Evolutionary conservation across 2,797 vertebrate species (phyloP).

Genomic region (Harpagifer antarcticus): DNA sequence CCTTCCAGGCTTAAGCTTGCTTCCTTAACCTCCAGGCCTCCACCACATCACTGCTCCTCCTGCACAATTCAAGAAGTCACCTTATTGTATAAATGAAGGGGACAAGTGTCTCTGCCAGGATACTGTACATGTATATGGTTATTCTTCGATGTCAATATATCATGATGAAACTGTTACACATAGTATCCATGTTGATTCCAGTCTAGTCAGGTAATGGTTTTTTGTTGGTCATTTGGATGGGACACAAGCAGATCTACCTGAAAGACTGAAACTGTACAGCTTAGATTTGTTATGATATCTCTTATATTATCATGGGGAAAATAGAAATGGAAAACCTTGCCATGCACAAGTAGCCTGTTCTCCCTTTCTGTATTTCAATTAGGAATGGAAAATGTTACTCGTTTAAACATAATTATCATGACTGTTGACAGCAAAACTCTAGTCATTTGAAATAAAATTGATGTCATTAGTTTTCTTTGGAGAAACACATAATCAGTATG

Average conservation of each 20-base stretch:
- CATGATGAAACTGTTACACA: conserved; percentile 16
- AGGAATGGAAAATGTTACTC: conserved; percentile 50
- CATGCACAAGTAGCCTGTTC: not conserved
- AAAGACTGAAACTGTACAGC: not conserved
- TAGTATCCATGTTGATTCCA: conserved; percentile 15
- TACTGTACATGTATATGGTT: conserved; percentile 12
- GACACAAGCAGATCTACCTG: not conserved
- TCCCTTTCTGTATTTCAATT: conserved; percentile 44
- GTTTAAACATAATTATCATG: conserved; percentile 51
- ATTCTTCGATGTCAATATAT: conserved; percentile 26
- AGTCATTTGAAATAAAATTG: conserved; percentile 37
- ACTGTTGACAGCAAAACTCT: conserved; percentile 15
- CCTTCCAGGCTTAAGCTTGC: conserved; percentile 57
- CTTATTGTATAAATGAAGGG: conserved; percentile 23
- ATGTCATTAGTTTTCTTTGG: conserved; percentile 34
- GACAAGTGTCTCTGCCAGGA: conserved; percentile 10
- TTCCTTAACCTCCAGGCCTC: conserved; percentile 59
- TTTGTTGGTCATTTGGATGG: conserved; percentile 3
- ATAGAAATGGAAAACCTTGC: conserved; percentile 11
- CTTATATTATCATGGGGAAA: conserved; percentile 7
- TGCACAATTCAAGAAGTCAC: conserved; percentile 45
- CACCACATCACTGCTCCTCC: conserved; percentile 43
- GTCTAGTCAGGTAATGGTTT: conserved; percentile 1
- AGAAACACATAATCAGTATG: conserved; percentile 31
- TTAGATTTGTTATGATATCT: conserved; percentile 6